Conservation (phyloP, 2,888 invertebrate genomes). For the Tipula lateralis region DNA sequence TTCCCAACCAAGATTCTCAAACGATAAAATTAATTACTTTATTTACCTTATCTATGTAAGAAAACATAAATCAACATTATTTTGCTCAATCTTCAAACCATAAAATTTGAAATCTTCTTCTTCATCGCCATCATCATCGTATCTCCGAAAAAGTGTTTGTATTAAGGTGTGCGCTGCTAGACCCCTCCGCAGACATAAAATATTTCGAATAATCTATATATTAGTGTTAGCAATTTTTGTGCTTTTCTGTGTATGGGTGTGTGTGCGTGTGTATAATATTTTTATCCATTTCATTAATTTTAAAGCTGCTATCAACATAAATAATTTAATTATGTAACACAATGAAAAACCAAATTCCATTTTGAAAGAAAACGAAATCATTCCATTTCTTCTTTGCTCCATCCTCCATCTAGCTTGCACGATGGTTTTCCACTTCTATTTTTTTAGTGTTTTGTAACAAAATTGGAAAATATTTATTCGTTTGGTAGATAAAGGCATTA, state of each 20-base stretch:
- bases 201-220: not conserved
- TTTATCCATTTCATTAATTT: conserved; percentile 11
- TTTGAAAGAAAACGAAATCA: not conserved
- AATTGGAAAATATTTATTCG: not conserved
- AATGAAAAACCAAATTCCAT: conserved; percentile 15
- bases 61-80: not conserved
- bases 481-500: not conserved
- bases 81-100: not conserved
- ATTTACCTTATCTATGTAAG: not conserved
- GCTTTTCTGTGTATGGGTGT: not conserved
- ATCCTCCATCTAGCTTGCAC: not conserved
- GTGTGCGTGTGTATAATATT: not conserved
- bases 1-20: not conserved
- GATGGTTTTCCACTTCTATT: not conserved
- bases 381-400: not conserved
- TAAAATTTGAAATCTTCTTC: not conserved
- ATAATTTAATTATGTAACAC: conserved; percentile 11
- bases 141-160: not conserved
- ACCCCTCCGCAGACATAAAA: not conserved
- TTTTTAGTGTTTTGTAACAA: not conserved
- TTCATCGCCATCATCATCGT: not conserved
- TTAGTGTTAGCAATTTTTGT: not conserved
- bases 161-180: not conserved
- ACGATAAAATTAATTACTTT: not conserved
- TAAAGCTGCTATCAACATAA: conserved; percentile 11